Percentiles rank a stretch among this genome's conserved stretches.
phyloP scores from a whole-genome alignment of 1,140 invertebrate genomes.

The Scaptomyza pallida region DNA sequence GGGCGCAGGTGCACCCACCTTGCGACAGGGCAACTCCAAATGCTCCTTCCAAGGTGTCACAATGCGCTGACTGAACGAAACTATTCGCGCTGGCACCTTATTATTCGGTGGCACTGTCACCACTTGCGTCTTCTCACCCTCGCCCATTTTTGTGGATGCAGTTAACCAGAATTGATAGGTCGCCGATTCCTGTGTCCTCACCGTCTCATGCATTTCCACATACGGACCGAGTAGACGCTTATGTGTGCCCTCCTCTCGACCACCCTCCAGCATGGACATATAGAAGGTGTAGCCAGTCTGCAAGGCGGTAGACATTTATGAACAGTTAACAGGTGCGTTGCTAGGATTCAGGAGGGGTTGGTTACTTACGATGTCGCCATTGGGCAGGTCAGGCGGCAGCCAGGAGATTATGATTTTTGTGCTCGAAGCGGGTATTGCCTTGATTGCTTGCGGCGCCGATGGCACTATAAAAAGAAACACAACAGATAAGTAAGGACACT shows the following conservation, averaged over 20 bases:
- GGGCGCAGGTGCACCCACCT: constrained; percentile 91
- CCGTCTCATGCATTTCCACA: constrained; percentile 89
- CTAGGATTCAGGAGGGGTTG: neutral
- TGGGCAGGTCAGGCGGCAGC: constrained; percentile 90
- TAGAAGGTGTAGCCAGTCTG: constrained; percentile 90
- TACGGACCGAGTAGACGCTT: constrained; percentile 88
- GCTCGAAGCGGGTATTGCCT: constrained; percentile 92
- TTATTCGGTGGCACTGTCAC: constrained; percentile 91
- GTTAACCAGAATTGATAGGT: constrained; percentile 93
- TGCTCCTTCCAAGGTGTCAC: constrained; percentile 94
- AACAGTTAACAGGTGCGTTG: constrained; percentile 35
- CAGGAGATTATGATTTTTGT: constrained; percentile 95
- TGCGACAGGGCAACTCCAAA: constrained; percentile 90
- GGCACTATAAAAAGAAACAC: constrained; percentile 87
- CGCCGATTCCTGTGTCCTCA: constrained; percentile 88
- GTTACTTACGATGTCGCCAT: constrained; percentile 88
- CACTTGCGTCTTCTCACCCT: constrained; percentile 91
- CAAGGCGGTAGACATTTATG: too few species aligned
- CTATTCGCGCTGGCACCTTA: constrained; percentile 92
- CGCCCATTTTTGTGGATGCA: constrained; percentile 91
- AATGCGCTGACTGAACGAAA: constrained; percentile 91
- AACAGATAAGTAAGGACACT: constrained; percentile 22
- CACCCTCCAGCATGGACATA: constrained; percentile 90
- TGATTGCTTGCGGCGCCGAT: constrained; percentile 93
- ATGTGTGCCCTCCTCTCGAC: constrained; percentile 89